Evolutionary conservation across 2,113 vertebrate species (phyloP).

Genomic region (Athene cunicularia): DNA sequence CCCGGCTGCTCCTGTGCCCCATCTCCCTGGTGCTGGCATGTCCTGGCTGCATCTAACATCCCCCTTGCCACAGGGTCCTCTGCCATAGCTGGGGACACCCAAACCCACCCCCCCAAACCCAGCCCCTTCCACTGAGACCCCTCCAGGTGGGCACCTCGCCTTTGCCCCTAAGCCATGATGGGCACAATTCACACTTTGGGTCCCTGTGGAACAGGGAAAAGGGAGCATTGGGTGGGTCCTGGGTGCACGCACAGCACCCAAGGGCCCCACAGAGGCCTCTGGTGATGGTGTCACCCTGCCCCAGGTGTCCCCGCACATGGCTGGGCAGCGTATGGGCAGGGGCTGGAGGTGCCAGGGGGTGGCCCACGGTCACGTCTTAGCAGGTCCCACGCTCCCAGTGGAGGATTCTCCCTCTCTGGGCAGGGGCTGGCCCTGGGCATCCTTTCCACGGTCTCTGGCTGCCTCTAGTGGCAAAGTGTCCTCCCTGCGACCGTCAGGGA

Average conservation of each 20-base stretch:
- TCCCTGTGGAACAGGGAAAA: not conserved
- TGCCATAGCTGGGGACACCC: not conserved
- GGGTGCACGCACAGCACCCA: not conserved
- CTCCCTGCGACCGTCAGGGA: not conserved
- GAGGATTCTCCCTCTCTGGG: not conserved
- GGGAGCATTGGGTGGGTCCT: not conserved
- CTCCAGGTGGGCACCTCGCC: not conserved
- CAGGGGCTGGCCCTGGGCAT: not conserved
- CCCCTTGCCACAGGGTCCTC: not conserved
- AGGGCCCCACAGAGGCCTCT: not conserved
- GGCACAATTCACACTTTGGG: fast-evolving
- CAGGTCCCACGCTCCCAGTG: not conserved
- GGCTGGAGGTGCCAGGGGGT: not conserved
- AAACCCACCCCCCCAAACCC: not conserved
- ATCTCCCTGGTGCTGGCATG: fast-evolving
- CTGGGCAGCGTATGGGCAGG: not conserved
- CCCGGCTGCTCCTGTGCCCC: not conserved
- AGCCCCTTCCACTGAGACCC: too few relatives aligned
- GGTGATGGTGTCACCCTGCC: not conserved
- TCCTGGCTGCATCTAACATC: not conserved
- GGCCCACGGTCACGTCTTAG: not conserved
- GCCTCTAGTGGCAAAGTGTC: constrained; percentile 18
- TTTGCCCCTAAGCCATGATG: fast-evolving
- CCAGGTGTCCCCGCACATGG: too few relatives aligned
- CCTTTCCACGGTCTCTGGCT: constrained; percentile 42